These are phyloP conservation scores for Ranitomeya imitator DNA, from an alignment of 2,113 vertebrate genomes.

Conservation along the genomic window DNA sequence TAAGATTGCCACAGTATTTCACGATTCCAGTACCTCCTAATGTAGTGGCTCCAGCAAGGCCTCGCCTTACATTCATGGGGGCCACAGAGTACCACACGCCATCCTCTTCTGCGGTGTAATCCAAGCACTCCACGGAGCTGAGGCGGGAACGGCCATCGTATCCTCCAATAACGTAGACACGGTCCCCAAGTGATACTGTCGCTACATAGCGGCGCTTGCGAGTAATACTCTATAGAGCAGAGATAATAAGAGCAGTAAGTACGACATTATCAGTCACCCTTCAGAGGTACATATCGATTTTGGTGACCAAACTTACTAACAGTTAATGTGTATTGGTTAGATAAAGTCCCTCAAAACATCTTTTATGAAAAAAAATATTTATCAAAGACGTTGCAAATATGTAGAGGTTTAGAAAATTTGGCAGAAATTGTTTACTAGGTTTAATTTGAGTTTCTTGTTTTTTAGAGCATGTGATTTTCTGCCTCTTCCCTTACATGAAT, in stretches of 20 bases:
- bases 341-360: too few relatives aligned
- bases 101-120: conserved; percentile 94
- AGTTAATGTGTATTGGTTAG: too few relatives aligned
- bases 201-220: conserved; percentile 95
- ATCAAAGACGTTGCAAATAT: too few relatives aligned
- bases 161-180: conserved; percentile 95
- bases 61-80: conserved; percentile 95
- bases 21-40: conserved; percentile 81
- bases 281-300: not conserved
- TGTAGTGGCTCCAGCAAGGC: conserved; percentile 92
- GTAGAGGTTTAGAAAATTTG: too few relatives aligned
- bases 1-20: not conserved
- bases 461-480: too few relatives aligned
- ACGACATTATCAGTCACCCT: not conserved
- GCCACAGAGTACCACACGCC: conserved; percentile 98
- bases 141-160: conserved; percentile 95
- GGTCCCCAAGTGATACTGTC: conserved; percentile 92
- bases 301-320: too few relatives aligned
- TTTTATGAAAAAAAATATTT: too few relatives aligned
- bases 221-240: conserved; percentile 84
- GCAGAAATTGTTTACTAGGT: too few relatives aligned
- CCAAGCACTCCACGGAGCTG: conserved; percentile 95
- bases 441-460: too few relatives aligned
- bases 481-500: too few relatives aligned
- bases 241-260: not conserved